These are phyloP conservation scores for Nemapogon koenigi DNA, from an alignment of 2,888 invertebrate genomes.

Conservation along the genomic window DNA sequence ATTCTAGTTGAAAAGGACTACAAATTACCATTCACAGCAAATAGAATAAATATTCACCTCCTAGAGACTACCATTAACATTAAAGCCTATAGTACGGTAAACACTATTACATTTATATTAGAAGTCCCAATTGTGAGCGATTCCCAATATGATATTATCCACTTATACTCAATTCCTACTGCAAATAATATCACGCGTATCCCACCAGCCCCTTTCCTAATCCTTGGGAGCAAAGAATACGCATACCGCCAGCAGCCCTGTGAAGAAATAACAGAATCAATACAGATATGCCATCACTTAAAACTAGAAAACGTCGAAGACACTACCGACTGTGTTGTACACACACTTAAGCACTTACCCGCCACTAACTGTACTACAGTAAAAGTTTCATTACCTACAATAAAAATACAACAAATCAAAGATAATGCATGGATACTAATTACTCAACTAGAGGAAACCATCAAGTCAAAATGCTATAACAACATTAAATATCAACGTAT, in stretches of 20 bases:
- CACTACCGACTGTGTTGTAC: neutral
- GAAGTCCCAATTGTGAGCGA: slow-evolving; percentile 1
- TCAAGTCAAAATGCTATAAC: neutral
- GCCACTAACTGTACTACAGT: neutral
- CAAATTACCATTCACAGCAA: neutral
- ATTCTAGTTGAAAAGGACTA: neutral
- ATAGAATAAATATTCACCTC: slow-evolving; percentile 1
- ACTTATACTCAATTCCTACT: slow-evolving; percentile 2
- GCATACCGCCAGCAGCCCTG: neutral
- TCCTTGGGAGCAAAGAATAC: neutral
- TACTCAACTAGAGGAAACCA: neutral
- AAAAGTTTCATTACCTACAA: neutral
- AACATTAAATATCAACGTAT: slow-evolving; percentile 1
- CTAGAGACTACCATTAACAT: neutral
- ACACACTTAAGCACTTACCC: neutral
- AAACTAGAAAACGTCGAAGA: slow-evolving; percentile 1
- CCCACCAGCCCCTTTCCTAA: slow-evolving; percentile 3
- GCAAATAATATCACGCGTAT: neutral
- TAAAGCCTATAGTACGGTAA: slow-evolving; percentile 3
- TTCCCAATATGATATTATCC: neutral
- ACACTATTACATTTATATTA: slow-evolving; percentile 1
- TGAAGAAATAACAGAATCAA: neutral
- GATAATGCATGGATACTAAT: slow-evolving; percentile 6
- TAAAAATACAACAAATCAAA: slow-evolving; percentile 2
- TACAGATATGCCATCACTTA: neutral